Evolutionary conservation across 2,797 vertebrate genomes (phyloP), one percentile per base, ranked within the genome.

Genomic region (Rhinichthys osculus): DNA sequence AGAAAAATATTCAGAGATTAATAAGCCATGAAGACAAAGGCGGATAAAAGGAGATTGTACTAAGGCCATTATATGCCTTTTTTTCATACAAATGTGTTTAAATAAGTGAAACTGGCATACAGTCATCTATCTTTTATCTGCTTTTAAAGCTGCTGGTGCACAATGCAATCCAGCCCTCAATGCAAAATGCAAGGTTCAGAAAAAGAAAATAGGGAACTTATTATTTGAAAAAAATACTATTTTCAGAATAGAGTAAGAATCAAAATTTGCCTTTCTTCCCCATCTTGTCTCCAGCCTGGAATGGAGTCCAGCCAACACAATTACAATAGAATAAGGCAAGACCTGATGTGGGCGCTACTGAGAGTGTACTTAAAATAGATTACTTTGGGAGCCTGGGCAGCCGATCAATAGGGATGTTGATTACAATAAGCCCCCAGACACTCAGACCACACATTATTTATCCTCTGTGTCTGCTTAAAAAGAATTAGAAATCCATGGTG

Each of bases 291-390:
- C 11, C 17, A 59, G 35, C 13, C 67, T 35, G 8, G 35, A 40
- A 47, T 92, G 94, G 94, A 93, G 90, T 93, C 91, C 89, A 92
- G 89, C 92, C 93, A 92, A 93, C 71, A 91, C 90, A 93, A 94
- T 93, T 93, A 93, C 91, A 93, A 89, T 23, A 5, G 14, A 7
- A 84, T 69, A 74, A 64, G 66, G 91, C 78, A 78, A 85, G 88
- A 83, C 87, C 87, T 87, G 86, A 87, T 89, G 91, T 91, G 90
- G 85, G 88, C 57, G 42, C 90, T 64, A 79, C 89, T 86, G 90
- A 93, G 94, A 95, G 95, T 95, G 93, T 93, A 95, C 97, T 97
- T 95, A 96, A 97, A 98, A 97, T 96, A 95, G 96, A 98, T 98
- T 96, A 96, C 94, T 96, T 95, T 94, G 95, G 93, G 93, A 95